A percentile compares a stretch with the other conserved stretches of the same genome.
These are phyloP conservation scores for Lepilemur ruficaudatus DNA, from an alignment of 2,797 vertebrate species.

Conservation along the genomic window DNA sequence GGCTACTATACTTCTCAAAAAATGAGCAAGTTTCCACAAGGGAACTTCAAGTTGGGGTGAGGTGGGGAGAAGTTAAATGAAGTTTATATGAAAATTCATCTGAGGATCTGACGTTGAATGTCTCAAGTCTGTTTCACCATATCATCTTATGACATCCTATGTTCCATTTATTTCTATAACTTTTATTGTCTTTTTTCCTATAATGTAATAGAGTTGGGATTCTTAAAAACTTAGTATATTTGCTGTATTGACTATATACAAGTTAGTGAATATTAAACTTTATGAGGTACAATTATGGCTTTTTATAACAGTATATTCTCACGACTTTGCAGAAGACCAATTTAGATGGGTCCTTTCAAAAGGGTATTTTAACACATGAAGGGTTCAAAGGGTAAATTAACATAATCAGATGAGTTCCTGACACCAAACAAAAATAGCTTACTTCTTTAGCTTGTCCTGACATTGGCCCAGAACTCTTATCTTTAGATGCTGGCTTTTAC, in stretches of 20 bases:
- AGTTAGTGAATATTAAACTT: background rate
- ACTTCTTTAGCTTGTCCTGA: background rate
- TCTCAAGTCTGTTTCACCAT: background rate
- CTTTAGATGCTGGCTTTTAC: background rate
- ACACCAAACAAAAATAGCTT: background rate
- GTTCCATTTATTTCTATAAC: background rate
- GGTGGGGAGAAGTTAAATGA: background rate
- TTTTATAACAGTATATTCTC: background rate
- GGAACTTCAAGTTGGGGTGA: background rate
- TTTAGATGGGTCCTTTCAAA: background rate
- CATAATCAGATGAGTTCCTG: background rate
- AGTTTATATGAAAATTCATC: background rate
- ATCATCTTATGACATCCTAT: background rate
- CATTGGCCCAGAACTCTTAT: background rate
- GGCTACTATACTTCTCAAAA: background rate
- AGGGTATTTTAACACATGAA: background rate
- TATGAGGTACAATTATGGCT: background rate
- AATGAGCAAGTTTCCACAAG: background rate
- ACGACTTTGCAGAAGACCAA: background rate
- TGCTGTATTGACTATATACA: background rate
- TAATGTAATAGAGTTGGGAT: background rate
- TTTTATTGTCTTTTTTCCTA: background rate
- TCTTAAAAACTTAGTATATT: background rate
- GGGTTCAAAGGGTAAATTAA: background rate
- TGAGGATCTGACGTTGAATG: background rate